phyloP scores from a whole-genome alignment of 2,797 vertebrate species.

The Buphagus erythrorhynchus region DNA sequence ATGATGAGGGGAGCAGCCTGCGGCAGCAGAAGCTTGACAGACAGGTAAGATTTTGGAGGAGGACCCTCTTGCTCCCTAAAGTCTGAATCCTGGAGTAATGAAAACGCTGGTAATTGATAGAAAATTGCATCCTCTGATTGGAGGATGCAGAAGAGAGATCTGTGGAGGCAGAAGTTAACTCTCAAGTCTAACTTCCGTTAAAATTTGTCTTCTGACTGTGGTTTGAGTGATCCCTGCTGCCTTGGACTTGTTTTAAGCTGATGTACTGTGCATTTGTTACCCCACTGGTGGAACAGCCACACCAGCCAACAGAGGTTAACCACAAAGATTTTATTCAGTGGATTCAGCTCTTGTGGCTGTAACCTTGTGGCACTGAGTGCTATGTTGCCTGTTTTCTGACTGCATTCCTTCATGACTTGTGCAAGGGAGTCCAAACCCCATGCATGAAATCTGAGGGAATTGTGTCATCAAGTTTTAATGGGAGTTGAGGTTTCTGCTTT shows the following conservation, averaged over 20 bases:
- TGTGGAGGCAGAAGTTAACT: neutral
- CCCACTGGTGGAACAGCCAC: neutral
- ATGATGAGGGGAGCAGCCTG: conserved; percentile 95
- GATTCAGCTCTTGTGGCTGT: neutral
- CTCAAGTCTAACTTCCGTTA: neutral
- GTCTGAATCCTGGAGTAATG: neutral
- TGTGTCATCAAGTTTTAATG: neutral
- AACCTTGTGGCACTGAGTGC: neutral
- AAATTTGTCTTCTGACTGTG: neutral
- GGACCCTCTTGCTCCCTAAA: neutral
- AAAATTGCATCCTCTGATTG: neutral
- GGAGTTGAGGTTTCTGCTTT: neutral
- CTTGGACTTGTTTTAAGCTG: neutral
- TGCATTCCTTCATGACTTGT: neutral
- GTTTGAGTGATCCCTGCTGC: neutral
- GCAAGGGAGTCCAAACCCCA: neutral
- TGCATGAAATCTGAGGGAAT: neutral
- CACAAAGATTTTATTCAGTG: neutral
- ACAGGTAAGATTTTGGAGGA: conserved; percentile 84
- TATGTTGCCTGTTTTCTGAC: neutral
- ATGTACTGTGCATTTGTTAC: neutral
- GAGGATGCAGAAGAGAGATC: neutral
- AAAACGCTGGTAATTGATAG: neutral
- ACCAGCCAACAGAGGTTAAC: neutral
- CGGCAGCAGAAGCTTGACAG: conserved; percentile 98